Evolutionary conservation across 2,797 vertebrate genomes (phyloP).

Genomic region (Petrocephalus sullivani): DNA sequence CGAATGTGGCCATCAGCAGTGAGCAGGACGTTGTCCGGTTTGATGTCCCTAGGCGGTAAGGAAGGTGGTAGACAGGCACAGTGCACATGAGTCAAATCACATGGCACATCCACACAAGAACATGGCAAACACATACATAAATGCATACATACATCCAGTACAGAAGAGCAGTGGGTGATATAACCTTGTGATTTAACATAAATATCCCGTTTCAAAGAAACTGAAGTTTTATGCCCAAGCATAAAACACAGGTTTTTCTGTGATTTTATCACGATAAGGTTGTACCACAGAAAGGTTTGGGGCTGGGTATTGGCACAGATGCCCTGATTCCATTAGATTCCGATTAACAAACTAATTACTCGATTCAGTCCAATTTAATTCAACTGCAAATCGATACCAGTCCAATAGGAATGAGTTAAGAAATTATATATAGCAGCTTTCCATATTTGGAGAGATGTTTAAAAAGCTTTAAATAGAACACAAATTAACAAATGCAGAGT

Average conservation of each 20-base stretch:
- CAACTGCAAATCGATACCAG: background rate
- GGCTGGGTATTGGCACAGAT: background rate
- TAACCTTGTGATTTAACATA: background rate
- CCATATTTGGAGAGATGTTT: background rate
- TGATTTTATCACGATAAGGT: background rate
- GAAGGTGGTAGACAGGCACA: background rate
- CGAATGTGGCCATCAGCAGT: slow-evolving; percentile 72
- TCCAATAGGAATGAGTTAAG: background rate
- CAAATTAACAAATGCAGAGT: background rate
- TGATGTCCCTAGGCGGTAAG: slow-evolving; percentile 67
- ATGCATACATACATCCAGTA: background rate
- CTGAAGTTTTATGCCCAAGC: background rate
- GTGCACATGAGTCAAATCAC: background rate
- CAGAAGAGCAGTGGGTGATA: background rate
- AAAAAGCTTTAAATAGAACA: background rate
- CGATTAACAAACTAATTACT: no score
- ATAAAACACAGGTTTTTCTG: background rate
- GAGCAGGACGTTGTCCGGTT: slow-evolving; percentile 80
- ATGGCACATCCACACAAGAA: background rate
- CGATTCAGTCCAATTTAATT: background rate
- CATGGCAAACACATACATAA: background rate
- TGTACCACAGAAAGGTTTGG: background rate
- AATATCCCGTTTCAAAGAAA: background rate
- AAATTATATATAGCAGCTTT: background rate
- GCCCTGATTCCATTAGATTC: background rate